Evolutionary conservation across 2,113 vertebrate genomes (phyloP).

Genomic region (Chrysemys picta): DNA sequence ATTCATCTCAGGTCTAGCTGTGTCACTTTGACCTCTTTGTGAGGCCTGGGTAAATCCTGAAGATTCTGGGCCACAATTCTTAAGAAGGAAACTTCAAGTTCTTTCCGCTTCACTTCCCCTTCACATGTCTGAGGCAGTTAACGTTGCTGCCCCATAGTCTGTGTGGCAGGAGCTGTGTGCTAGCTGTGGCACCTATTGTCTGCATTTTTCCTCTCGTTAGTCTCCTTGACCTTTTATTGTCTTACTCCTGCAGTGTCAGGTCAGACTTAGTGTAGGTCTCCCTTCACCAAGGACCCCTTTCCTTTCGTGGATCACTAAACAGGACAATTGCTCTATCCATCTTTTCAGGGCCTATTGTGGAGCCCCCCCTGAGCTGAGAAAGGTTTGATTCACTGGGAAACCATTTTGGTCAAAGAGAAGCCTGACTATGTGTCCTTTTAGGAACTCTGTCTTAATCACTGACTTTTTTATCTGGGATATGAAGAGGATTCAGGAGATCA

Average conservation of each 20-base stretch:
- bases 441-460: constrained; percentile 81
- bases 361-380: constrained; percentile 83
- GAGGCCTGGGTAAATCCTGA: constrained; percentile 71
- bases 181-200: constrained; percentile 81
- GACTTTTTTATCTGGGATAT: constrained; percentile 85
- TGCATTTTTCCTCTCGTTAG: constrained; percentile 83
- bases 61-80: constrained; percentile 75
- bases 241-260: constrained; percentile 77
- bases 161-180: constrained; percentile 75
- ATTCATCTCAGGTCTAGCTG: constrained; percentile 53
- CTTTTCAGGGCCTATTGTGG: constrained; percentile 87
- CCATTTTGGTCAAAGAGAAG: constrained; percentile 81
- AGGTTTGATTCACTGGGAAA: constrained; percentile 86
- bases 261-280: constrained; percentile 82
- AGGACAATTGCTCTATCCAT: constrained; percentile 92
- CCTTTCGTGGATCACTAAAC: constrained; percentile 90
- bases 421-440: constrained; percentile 80
- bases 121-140: constrained; percentile 82
- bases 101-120: constrained; percentile 81
- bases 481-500: constrained; percentile 88
- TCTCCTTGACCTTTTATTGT: constrained; percentile 87
- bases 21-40: constrained; percentile 75
- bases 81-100: constrained; percentile 82
- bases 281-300: constrained; percentile 82
- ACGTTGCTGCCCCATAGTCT: constrained; percentile 74